Base-by-base conservation (phyloP, 2,888 invertebrate genomes). In the Apamea epomidion region DNA sequence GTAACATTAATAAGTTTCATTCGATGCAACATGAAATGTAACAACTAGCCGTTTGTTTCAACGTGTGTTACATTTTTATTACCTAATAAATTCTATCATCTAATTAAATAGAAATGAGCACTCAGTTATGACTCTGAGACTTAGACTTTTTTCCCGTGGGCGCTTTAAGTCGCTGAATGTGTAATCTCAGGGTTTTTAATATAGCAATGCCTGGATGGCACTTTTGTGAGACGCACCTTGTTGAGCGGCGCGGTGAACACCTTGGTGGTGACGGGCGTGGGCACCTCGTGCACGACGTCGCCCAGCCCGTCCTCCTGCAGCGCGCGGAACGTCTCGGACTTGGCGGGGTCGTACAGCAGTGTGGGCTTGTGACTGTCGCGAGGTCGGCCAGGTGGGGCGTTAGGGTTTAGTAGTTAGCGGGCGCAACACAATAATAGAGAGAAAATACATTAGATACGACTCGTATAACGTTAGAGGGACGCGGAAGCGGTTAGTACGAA, bases 291-390 rank as follows among this genome's bases (percentile, higher is more conserved):
- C 89, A 98, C 97, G 77, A 95, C 94, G 93, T 97, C 98, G 86
- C 98, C 98, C 74, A 97, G 95, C 90, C 98, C 98, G 89, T 98
- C 98, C 95, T 99, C 99, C 95, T 98, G 98, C 87, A 99, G 98
- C 92, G 98, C 98, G 97, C 98, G 98, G 97, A 98, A 99, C 81
- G 99, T 98, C 95, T 99, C 99, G 93, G 99, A 99, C 97, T 98
- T 98, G 94, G 98, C 98, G 90, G 99, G 99, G 97, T 99, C 99
- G 97, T 98, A 99, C 94, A 97, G 98, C 94, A 98, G 96, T 88
- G 98, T 98, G 95, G 98, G 98, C 97, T 98, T 98, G 95, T 97
- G 95, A 92, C 97, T 97, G 77, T 84, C n/a, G 84, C 78, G 84
- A 88, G 85, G 94, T 81, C 86, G 90, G 86, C 80, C 74, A 14